Percentiles rank a stretch among this genome's conserved stretches.
Evolutionary conservation across 2,797 vertebrate genomes (phyloP).

Genomic region (Acridotheres tristis): DNA sequence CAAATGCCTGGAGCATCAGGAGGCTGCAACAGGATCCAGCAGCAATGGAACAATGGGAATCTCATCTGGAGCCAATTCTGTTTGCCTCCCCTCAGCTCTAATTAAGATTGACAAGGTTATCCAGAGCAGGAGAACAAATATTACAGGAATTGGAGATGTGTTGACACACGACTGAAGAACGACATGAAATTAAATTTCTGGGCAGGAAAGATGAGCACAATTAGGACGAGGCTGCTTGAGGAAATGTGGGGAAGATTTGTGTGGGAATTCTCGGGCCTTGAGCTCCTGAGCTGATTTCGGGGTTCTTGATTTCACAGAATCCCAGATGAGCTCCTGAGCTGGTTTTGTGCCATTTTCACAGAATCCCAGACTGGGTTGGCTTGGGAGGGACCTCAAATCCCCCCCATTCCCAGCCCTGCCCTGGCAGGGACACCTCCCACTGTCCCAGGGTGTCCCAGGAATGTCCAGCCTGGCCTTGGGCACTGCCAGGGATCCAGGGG

Average conservation of each 20-base stretch:
- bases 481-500: not conserved
- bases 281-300: not conserved
- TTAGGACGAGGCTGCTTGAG: not conserved
- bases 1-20: not conserved
- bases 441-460: not conserved
- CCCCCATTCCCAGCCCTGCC: accelerated
- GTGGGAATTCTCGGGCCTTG: not conserved
- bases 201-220: not conserved
- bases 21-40: not conserved
- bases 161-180: conserved; percentile 1
- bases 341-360: too few species aligned
- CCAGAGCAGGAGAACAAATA: not conserved
- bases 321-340: too few species aligned
- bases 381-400: accelerated
- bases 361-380: not conserved
- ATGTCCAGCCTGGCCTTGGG: not conserved
- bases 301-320: not conserved
- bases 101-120: conserved; percentile 54
- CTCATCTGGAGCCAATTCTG: not conserved
- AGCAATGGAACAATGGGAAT: conserved; percentile 11
- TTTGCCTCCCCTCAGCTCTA: not conserved
- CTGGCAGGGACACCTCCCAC: not conserved
- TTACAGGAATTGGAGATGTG: not conserved
- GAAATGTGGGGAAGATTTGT: accelerated
- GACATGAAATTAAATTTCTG: conserved; percentile 26